A percentile compares a stretch with the other conserved stretches of the same genome.
Conservation (phyloP, 23 tunicate genomes). For the Oikopleura albicans region DNA sequence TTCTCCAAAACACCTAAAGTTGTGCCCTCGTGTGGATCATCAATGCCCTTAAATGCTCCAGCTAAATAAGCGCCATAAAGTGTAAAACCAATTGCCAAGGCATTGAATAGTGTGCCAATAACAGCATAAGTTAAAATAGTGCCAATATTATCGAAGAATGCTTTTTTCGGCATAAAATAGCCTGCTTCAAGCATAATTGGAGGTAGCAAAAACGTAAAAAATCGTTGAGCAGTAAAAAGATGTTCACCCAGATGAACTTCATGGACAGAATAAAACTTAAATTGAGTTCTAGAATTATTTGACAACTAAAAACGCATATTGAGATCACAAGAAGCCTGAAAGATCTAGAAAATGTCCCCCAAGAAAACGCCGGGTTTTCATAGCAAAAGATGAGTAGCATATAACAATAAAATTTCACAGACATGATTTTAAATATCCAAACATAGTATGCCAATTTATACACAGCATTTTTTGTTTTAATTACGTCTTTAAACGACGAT, state of each 20-base stretch:
- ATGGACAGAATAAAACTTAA: not conserved
- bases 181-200: slow-evolving; percentile 5
- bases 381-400: too few species aligned
- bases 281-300: too few species aligned
- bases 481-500: too few species aligned
- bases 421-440: too few species aligned
- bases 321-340: too few species aligned
- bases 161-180: slow-evolving; percentile 8
- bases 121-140: slow-evolving; percentile 16
- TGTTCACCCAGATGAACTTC: slow-evolving; percentile 20
- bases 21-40: not conserved
- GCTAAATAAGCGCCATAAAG: not conserved
- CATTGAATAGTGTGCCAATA: not conserved
- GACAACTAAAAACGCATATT: too few species aligned
- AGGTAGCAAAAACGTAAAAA: not conserved
- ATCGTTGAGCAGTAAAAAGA: not conserved
- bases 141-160: slow-evolving; percentile 3
- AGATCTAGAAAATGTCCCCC: too few species aligned
- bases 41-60: not conserved
- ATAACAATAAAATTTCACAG: too few species aligned
- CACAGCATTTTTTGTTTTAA: too few species aligned
- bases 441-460: too few species aligned
- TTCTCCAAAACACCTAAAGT: not conserved
- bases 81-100: not conserved
- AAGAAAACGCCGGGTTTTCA: too few species aligned